These are phyloP conservation scores for Hydrolagus affinis DNA, from an alignment of 2,113 vertebrate species.

Conservation along the genomic window DNA sequence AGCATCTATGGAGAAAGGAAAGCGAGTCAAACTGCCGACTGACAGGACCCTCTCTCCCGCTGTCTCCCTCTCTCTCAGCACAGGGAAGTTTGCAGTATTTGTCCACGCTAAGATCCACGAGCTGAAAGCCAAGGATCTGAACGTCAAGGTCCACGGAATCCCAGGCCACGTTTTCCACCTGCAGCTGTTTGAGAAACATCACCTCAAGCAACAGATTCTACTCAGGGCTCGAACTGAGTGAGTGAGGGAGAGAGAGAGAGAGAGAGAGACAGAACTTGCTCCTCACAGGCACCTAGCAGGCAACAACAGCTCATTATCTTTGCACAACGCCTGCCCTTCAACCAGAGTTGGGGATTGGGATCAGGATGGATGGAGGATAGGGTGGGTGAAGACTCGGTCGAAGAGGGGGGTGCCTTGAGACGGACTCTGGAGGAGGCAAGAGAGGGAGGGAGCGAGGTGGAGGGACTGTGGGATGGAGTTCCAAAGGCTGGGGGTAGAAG, in stretches of 20 bases:
- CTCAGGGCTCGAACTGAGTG: constrained; percentile 75
- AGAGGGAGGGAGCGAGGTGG: too few relatives aligned
- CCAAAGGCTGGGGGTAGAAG: too few relatives aligned
- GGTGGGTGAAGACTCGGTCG: too few relatives aligned
- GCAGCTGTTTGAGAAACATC: constrained; percentile 68
- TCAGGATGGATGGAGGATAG: too few relatives aligned
- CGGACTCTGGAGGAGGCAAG: too few relatives aligned
- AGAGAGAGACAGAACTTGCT: background rate
- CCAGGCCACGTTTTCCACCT: constrained; percentile 79
- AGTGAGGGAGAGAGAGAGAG: constrained; percentile 39
- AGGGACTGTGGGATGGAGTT: too few relatives aligned
- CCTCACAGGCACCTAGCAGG: too few relatives aligned
- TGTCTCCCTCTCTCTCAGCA: constrained; percentile 44
- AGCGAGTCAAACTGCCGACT: constrained; percentile 24
- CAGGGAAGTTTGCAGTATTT: constrained; percentile 77
- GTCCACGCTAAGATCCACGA: constrained; percentile 70
- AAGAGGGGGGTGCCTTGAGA: too few relatives aligned
- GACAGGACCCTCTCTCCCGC: fast-evolving
- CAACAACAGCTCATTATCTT: too few relatives aligned
- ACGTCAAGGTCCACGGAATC: constrained; percentile 72
- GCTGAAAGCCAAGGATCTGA: constrained; percentile 77
- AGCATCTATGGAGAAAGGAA: too few relatives aligned
- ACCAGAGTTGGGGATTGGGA: too few relatives aligned
- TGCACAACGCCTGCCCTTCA: too few relatives aligned
- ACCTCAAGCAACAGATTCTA: constrained; percentile 74